Conservation (phyloP, 2,113 vertebrate genomes). For the Lichenostomus cassidix region DNA sequence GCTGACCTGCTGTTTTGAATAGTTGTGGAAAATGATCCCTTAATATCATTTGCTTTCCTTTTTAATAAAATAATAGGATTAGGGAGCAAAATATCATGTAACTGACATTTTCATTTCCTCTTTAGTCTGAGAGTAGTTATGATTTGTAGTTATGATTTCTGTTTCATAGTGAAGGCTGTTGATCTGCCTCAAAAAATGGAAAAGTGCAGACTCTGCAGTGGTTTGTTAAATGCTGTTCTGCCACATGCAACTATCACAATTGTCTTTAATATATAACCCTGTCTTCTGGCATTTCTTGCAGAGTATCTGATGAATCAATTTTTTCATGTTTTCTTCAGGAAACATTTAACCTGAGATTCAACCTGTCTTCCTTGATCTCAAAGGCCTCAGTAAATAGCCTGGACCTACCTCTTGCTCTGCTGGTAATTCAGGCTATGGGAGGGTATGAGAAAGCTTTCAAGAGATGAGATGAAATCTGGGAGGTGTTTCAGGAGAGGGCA, state of each 20-base stretch:
- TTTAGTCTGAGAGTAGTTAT: background rate
- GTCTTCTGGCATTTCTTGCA: background rate
- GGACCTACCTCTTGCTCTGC: accelerated
- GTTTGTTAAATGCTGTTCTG: background rate
- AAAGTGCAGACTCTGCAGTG: background rate
- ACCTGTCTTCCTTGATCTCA: background rate
- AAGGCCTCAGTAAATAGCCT: background rate
- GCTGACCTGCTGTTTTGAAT: background rate
- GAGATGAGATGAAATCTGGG: background rate
- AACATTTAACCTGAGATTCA: background rate
- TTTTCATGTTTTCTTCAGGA: background rate
- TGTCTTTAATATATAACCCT: background rate
- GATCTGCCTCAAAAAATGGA: background rate
- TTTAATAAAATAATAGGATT: background rate
- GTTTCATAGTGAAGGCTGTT: background rate
- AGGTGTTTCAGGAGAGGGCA: background rate
- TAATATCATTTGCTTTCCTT: background rate
- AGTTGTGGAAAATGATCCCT: background rate
- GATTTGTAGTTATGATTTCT: background rate
- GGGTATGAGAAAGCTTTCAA: background rate
- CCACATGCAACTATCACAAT: background rate
- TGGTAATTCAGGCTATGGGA: background rate
- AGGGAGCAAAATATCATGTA: background rate
- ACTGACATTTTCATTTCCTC: background rate
- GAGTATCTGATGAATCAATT: background rate